Base-by-base conservation (phyloP, 2,797 vertebrate species). In the Artibeus jamaicensis region DNA sequence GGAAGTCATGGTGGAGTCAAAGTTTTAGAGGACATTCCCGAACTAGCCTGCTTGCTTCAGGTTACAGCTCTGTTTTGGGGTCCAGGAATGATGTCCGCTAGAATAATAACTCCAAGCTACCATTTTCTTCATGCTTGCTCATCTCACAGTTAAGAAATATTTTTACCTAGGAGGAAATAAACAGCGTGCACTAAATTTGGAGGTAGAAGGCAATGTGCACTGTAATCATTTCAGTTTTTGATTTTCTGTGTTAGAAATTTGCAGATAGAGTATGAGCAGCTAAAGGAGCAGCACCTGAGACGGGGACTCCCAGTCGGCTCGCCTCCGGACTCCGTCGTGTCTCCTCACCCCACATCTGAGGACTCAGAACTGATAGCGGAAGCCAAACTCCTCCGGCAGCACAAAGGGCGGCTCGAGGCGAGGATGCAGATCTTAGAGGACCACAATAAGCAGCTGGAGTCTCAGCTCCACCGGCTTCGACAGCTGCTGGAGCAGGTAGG, bases 371-470 rank as follows among this genome's bases (percentile, higher is more conserved):
- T 99, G 46, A 98, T 99, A 90, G 99, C 99, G 0, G 99, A 99
- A 98, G 99, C 99, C 55, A 99, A 99, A 95, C 99, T 99, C 62
- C 99, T 99, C 26, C 98, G 99, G 93, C 99, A 99, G 95, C 99
- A 99, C 98, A 99, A 99, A 98, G 99, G 99, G 24, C 99, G 99
- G 0, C 98, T 99, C 93, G 99, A 99, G 98, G 99, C 99, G 1
- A 99, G 99, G 97, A 99, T 99, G 99, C 99, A 99, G 97, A 99
- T 99, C 97, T 95, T 99, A 96, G 99, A 99, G 98, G 99, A 99
- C 97, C 99, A 99, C 98, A 99, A 99, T 97, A 99, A 99, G 78
- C 99, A 99, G 86, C 44, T 99, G 98, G 99, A 99, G 98, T 99
- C 99, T 55, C 99, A 99, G 98, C 99, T 99, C 62, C 99, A 99